A percentile compares a stretch with the other conserved stretches of the same genome.
phyloP scores from a whole-genome alignment of 2,797 vertebrate genomes.

The Enteromius radiatus region DNA sequence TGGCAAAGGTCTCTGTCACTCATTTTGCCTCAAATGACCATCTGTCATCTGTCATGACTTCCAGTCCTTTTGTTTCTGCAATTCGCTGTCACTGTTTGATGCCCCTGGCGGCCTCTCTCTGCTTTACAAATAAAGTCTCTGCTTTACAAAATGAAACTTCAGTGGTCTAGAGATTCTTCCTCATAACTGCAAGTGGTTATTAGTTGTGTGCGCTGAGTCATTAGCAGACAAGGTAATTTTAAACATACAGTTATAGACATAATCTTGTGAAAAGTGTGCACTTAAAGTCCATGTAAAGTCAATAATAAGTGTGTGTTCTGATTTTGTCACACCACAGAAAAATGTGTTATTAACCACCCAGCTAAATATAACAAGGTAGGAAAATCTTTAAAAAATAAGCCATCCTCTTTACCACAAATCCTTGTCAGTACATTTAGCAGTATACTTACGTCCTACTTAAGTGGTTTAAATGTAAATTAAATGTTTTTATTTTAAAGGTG shows the following conservation, averaged over 20 bases:
- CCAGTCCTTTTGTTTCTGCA: slow-evolving; percentile 6
- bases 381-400: no score
- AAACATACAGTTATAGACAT: background rate
- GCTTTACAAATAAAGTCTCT: no score
- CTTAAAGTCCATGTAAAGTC: background rate
- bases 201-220: background rate
- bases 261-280: background rate
- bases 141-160: background rate
- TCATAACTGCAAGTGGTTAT: background rate
- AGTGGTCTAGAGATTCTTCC: background rate
- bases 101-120: no score
- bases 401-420: no score
- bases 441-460: no score
- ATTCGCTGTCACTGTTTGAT: background rate
- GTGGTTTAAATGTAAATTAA: no score
- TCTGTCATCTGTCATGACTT: slow-evolving; percentile 14
- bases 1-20: slow-evolving; percentile 21
- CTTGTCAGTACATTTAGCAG: no score
- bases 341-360: no score
- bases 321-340: no score
- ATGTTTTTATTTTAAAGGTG: no score
- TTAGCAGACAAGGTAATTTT: background rate
- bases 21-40: slow-evolving; percentile 8
- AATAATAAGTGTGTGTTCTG: no score
- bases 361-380: no score